These are phyloP conservation scores for Willisornis vidua DNA, from an alignment of 2,113 vertebrate genomes.

Conservation along the genomic window DNA sequence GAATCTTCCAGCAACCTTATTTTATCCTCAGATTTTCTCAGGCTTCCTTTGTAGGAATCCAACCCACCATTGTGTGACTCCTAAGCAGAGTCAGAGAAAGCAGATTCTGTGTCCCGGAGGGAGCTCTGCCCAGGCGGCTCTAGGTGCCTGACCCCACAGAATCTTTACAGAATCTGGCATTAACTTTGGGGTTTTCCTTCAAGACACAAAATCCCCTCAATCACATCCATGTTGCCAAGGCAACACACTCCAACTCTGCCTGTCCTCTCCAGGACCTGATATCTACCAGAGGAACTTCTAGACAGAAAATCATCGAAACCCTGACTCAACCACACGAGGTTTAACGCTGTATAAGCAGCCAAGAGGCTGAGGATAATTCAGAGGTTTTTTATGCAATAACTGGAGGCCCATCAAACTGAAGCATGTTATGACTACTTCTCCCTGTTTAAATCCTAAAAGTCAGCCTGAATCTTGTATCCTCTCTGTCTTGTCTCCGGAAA, in stretches of 20 bases:
- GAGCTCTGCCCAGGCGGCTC: neutral
- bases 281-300: neutral
- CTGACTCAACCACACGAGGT: neutral
- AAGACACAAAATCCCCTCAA: constrained; percentile 6
- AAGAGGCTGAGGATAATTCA: constrained; percentile 23
- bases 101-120: accelerated
- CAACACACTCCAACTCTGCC: neutral
- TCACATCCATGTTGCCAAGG: neutral
- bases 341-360: neutral
- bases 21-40: constrained; percentile 20
- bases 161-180: neutral
- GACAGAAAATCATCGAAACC: neutral
- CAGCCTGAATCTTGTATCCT: constrained; percentile 45
- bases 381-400: neutral
- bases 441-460: constrained; percentile 51
- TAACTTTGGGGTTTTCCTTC: neutral
- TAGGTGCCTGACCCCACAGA: neutral
- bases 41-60: neutral
- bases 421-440: constrained; percentile 51
- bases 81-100: neutral
- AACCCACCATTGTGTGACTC: neutral
- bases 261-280: neutral
- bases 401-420: constrained; percentile 53
- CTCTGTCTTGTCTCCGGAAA: constrained; percentile 58
- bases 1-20: neutral